Base-by-base conservation (phyloP, 1,140 invertebrate genomes). In the Drosophila hydei region DNA sequence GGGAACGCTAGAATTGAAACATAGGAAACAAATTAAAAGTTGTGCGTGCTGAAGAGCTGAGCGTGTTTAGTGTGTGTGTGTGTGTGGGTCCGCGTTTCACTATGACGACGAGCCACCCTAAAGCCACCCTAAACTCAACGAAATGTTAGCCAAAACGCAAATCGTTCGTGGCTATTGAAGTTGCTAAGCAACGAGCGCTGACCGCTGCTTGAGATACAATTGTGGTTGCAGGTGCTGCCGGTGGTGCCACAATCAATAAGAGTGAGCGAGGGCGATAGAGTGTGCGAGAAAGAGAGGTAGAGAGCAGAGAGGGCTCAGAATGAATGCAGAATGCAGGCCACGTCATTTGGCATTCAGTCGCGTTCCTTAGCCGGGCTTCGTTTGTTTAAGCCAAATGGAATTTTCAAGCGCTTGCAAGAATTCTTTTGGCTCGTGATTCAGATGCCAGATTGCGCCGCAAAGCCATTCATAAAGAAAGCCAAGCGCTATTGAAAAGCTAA, bases 311-410 rank as follows among this genome's bases (percentile, higher is more conserved):
- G 30, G 9, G 7, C 9, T 33, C 30, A n/a, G 38, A 48, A 21
- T 8, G 38, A 42, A 16, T 42, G 38, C n/a, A 33, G 55, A 56
- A 51, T 69, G 56, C 52, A 58, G 30, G 65, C 52, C 50, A 68
- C 63, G 47, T 62, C 59, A 36, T 47, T 63, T 43, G 43, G 42
- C 18, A 19, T 30, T 54, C 52, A 33, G 51, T 54, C 16, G 9
- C 25, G n/a, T 14, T 45, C 19, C 27, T 64, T 48, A 38, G 19
- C 11, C 21, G 6, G 25, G 40, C 58, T 61, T 55, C 62, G 55
- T 77, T 77, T 77, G 30, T 48, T 27, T 27, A 69, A 21, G 45
- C 48, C 19, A 64, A 72, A 63, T 79, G 73, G 72, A 75, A 69
- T 75, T 68, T 68, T 45, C 59, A 61, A 75, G 48, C 58, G 38